Percentiles rank a stretch among this genome's conserved stretches.
These are phyloP conservation scores for Armadillidium nasatum DNA, from an alignment of 1,140 invertebrate genomes.

Conservation along the genomic window DNA sequence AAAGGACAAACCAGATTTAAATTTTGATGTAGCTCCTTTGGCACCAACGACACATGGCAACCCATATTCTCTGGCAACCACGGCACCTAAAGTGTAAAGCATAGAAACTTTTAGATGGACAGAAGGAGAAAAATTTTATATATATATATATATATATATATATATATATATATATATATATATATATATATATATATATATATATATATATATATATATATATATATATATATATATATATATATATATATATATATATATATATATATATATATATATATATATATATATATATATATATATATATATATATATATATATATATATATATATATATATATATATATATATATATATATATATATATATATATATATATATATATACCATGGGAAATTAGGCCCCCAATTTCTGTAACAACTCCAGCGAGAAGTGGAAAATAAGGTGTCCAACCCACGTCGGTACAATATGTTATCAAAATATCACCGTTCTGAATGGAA, in stretches of 20 bases:
- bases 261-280: constrained; percentile 8
- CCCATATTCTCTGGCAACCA: constrained; percentile 81
- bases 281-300: constrained; percentile 17
- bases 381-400: constrained; percentile 67
- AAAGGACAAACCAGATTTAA: too few relatives aligned
- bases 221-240: constrained; percentile 18
- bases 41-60: constrained; percentile 75
- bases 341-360: constrained; percentile 17
- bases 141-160: constrained; percentile 17
- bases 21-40: constrained; percentile 57
- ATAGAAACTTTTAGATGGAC: background rate
- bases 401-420: constrained; percentile 79
- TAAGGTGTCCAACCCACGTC: constrained; percentile 85
- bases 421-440: constrained; percentile 71
- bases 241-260: constrained; percentile 21
- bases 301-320: constrained; percentile 16
- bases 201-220: constrained; percentile 15
- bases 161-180: constrained; percentile 16
- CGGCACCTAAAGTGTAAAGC: constrained; percentile 56
- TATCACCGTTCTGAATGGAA: constrained; percentile 57
- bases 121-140: background rate
- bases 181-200: background rate
- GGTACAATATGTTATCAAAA: constrained; percentile 71
- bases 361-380: constrained; percentile 18
- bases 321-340: background rate